These are phyloP conservation scores for Melanaphis sacchari DNA, from an alignment of 1,140 invertebrate genomes.

Conservation along the genomic window DNA sequence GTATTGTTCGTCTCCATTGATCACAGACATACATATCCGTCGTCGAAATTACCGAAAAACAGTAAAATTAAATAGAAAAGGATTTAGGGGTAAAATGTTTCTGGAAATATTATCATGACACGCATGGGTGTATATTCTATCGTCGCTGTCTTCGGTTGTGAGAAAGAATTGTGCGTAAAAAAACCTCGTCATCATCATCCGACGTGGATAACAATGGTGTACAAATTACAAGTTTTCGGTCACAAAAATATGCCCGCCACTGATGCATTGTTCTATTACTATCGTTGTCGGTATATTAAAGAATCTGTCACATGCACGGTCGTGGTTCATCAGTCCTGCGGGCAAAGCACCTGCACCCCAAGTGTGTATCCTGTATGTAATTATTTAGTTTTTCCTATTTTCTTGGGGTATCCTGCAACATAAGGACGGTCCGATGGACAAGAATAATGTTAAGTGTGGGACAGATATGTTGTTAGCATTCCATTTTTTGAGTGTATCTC, in stretches of 20 bases:
- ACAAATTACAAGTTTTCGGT: constrained; percentile 54
- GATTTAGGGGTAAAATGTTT: neutral
- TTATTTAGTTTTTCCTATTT: constrained; percentile 51
- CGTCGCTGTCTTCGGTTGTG: neutral
- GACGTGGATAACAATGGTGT: constrained; percentile 47
- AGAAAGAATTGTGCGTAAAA: constrained; percentile 23
- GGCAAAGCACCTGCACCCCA: constrained; percentile 33
- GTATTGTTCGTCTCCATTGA: constrained; percentile 16
- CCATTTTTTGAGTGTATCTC: neutral
- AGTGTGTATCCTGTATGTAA: constrained; percentile 41
- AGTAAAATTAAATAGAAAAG: neutral
- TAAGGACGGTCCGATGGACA: constrained; percentile 29
- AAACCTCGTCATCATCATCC: constrained; percentile 37
- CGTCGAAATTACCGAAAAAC: neutral
- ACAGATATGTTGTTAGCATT: neutral
- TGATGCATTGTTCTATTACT: constrained; percentile 45
- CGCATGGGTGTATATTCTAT: constrained; percentile 44
- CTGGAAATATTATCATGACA: neutral
- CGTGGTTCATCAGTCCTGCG: constrained; percentile 44
- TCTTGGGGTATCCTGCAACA: neutral
- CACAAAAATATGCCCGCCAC: constrained; percentile 38
- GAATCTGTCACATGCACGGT: constrained; percentile 49
- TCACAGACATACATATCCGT: neutral
- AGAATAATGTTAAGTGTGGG: constrained; percentile 3
- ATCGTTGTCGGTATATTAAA: neutral